Percentiles rank a stretch among this genome's conserved stretches.
Evolutionary conservation across 2,797 vertebrate species (phyloP).

Genomic region (Trachops cirrhosus): DNA sequence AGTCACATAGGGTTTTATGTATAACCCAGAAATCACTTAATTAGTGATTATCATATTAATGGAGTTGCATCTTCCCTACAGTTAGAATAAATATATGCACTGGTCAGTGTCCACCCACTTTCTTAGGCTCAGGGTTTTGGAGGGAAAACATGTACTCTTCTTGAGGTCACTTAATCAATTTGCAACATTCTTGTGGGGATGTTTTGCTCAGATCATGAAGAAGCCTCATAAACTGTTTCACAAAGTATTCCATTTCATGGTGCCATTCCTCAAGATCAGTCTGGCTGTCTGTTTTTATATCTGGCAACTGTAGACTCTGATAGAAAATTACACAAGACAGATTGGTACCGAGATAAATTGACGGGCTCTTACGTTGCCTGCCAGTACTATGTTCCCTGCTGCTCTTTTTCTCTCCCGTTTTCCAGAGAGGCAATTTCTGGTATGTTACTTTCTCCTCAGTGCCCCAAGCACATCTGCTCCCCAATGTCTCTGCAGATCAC

Average conservation of each 20-base stretch:
- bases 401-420: background rate
- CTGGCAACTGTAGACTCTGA: background rate
- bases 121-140: background rate
- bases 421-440: background rate
- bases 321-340: background rate
- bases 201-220: background rate
- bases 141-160: background rate
- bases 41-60: background rate
- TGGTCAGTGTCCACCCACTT: background rate
- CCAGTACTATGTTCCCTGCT: background rate
- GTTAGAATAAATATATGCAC: background rate
- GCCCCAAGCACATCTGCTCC: background rate
- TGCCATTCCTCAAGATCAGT: background rate
- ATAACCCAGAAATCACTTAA: background rate
- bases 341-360: background rate
- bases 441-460: background rate
- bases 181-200: background rate
- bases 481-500: background rate
- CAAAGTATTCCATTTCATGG: background rate
- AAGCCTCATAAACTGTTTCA: background rate
- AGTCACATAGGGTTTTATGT: background rate
- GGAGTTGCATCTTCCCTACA: background rate
- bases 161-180: background rate
- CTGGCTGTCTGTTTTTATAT: background rate
- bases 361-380: background rate